Conservation (phyloP, 2,797 vertebrate species). For the Yasuhikotakia modesta region DNA sequence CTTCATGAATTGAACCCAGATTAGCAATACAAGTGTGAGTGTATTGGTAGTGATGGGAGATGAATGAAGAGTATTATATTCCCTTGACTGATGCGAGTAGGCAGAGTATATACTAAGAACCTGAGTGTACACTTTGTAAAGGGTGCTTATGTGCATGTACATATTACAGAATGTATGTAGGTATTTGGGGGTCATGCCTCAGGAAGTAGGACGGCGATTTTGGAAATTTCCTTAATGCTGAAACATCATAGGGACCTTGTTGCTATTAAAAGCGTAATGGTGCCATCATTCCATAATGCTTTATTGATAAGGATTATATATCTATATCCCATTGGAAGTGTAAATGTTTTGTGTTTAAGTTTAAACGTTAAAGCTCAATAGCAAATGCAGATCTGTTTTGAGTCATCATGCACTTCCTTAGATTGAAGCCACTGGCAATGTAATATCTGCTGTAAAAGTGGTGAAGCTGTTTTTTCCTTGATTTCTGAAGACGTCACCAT, state of each 20-base stretch:
- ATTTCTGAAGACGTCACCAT: background rate
- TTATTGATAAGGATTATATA: slow-evolving; percentile 58
- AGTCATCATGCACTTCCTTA: slow-evolving; percentile 50
- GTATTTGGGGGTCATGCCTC: background rate
- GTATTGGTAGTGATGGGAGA: slow-evolving; percentile 14
- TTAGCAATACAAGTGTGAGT: slow-evolving; percentile 20
- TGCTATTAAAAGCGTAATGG: slow-evolving; percentile 59
- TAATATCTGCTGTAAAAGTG: slow-evolving; percentile 63
- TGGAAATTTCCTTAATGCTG: slow-evolving; percentile 19
- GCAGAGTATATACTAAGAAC: slow-evolving; percentile 29
- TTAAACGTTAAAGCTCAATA: slow-evolving; percentile 57
- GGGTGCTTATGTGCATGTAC: slow-evolving; percentile 42
- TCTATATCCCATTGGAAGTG: slow-evolving; percentile 64
- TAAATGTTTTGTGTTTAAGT: slow-evolving; percentile 66
- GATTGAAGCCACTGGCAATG: slow-evolving; percentile 44
- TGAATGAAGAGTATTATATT: slow-evolving; percentile 39
- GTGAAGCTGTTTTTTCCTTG: slow-evolving; percentile 29
- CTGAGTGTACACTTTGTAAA: slow-evolving; percentile 35
- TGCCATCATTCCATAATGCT: slow-evolving; percentile 67
- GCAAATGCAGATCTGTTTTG: slow-evolving; percentile 59
- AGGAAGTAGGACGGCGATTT: slow-evolving; percentile 13
- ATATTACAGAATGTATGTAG: slow-evolving; percentile 42
- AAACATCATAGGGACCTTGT: slow-evolving; percentile 45
- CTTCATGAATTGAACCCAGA: slow-evolving; percentile 33
- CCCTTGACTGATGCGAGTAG: slow-evolving; percentile 25